These are phyloP conservation scores for Loripinus fragilis DNA, from an alignment of 2,888 invertebrate genomes.

Conservation along the genomic window DNA sequence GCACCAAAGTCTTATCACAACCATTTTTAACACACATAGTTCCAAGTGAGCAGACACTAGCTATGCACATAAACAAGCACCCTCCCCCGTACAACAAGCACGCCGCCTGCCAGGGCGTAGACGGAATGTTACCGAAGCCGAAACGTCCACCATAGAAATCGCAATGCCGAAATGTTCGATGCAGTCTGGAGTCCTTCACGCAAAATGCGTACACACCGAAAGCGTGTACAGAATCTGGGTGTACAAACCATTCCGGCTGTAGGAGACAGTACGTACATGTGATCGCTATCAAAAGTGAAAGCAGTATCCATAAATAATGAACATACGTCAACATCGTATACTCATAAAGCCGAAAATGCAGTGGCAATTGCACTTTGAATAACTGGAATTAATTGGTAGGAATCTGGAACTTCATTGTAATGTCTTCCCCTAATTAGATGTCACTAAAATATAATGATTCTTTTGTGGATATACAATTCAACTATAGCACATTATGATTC, in stretches of 20 bases:
- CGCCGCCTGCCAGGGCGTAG: constrained; percentile 79
- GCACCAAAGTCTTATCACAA: constrained; percentile 71
- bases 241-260: constrained; percentile 83
- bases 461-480: too few relatives aligned
- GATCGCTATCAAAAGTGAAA: constrained; percentile 82
- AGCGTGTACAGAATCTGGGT: constrained; percentile 68
- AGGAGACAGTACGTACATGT: constrained; percentile 82
- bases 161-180: constrained; percentile 54
- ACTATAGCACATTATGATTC: too few relatives aligned
- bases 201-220: constrained; percentile 79
- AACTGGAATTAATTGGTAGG: too few relatives aligned
- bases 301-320: constrained; percentile 81
- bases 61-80: constrained; percentile 78
- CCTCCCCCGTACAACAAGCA: constrained; percentile 81
- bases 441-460: too few relatives aligned
- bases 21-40: constrained; percentile 72
- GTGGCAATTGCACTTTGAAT: neutral
- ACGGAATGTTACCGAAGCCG: constrained; percentile 74
- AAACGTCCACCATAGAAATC: constrained; percentile 77
- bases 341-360: neutral
- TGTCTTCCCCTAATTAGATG: too few relatives aligned
- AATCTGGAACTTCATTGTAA: too few relatives aligned
- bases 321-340: constrained; percentile 60
- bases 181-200: constrained; percentile 42
- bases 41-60: constrained; percentile 75